phyloP scores from a whole-genome alignment of 2,888 invertebrate genomes.

The Polydrusus tereticollis region DNA sequence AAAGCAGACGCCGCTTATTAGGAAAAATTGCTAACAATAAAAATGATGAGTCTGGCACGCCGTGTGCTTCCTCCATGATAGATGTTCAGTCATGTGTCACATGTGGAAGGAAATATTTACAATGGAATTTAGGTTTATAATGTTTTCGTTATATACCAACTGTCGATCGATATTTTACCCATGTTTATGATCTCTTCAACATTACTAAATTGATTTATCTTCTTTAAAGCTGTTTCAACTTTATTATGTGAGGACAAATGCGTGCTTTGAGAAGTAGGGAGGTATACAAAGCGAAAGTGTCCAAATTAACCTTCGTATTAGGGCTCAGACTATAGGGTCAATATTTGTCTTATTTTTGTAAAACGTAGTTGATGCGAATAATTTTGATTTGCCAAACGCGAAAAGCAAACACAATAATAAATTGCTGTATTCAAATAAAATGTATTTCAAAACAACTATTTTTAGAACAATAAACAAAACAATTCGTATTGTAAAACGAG shows the following conservation, averaged over 20 bases:
- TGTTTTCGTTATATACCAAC: not conserved
- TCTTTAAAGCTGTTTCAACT: too few relatives aligned
- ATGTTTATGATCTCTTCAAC: not conserved
- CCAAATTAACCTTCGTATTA: too few relatives aligned
- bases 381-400: too few relatives aligned
- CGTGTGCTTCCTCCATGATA: not conserved
- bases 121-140: not conserved
- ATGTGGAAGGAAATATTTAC: not conserved
- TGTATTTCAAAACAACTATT: not conserved
- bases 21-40: constrained; percentile 33
- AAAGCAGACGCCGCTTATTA: constrained; percentile 33
- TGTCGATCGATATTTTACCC: not conserved
- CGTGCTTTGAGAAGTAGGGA: too few relatives aligned
- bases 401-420: too few relatives aligned
- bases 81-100: not conserved
- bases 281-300: not conserved
- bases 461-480: not conserved
- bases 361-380: too few relatives aligned
- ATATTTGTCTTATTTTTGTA: too few relatives aligned
- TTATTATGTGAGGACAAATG: too few relatives aligned
- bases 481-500: not conserved
- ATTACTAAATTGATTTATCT: not conserved
- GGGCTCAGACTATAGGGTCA: too few relatives aligned
- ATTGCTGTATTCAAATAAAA: not conserved
- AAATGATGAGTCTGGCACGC: constrained; percentile 7